Percentiles rank a stretch among this genome's conserved stretches.
Conservation (phyloP, 1,140 invertebrate species). For the Drosophila kikkawai region DNA sequence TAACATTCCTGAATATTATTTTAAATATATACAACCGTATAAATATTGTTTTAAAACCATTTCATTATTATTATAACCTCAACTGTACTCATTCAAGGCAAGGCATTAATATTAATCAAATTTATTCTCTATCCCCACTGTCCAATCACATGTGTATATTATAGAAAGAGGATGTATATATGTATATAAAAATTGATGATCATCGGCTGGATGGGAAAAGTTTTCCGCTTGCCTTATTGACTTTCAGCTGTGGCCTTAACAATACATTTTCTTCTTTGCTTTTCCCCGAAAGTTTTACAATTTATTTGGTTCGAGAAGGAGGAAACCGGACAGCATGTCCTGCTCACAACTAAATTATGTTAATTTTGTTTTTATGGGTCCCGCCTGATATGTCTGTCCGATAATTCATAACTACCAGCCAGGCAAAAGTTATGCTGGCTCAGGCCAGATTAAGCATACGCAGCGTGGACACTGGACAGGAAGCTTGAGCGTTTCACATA, state of each 20-base stretch:
- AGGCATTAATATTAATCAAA: conserved; percentile 76
- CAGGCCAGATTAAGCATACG: conserved; percentile 64
- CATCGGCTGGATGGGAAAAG: conserved; percentile 53
- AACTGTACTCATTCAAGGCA: conserved; percentile 6
- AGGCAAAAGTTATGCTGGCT: conserved; percentile 53
- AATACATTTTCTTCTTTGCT: conserved; percentile 42
- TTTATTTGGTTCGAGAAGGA: conserved; percentile 35
- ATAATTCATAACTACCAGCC: conserved; percentile 64
- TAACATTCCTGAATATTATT: neutral
- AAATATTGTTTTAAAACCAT: neutral
- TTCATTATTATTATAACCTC: neutral
- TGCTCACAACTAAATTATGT: conserved; percentile 70
- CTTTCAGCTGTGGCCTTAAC: conserved; percentile 65
- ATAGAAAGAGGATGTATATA: conserved; percentile 1
- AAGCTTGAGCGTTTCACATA: conserved; percentile 56
- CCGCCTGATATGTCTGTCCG: conserved; percentile 17
- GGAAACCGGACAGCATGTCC: conserved; percentile 32
- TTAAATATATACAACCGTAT: neutral
- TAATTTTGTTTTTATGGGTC: conserved; percentile 57
- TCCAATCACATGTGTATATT: conserved; percentile 28
- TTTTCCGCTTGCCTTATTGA: conserved; percentile 67
- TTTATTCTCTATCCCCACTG: conserved; percentile 44
- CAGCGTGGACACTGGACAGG: conserved; percentile 17
- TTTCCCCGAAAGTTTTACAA: conserved; percentile 60
- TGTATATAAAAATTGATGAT: conserved; percentile 59